Evolutionary conservation across 1,140 invertebrate species (phyloP).

Genomic region (Aricia agestis): DNA sequence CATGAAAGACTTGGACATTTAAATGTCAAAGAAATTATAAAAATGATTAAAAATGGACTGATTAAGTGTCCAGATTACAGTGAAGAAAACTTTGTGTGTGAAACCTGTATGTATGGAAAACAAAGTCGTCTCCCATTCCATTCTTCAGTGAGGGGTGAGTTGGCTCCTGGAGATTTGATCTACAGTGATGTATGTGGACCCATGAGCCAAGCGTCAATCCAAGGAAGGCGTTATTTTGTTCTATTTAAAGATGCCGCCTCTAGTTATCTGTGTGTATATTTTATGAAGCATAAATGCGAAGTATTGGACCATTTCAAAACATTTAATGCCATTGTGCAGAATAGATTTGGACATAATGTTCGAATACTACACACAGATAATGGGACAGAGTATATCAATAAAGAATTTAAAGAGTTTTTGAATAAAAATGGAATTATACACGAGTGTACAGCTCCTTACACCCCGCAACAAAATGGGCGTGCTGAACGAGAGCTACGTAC

Average conservation of each 20-base stretch:
- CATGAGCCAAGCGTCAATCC: slow-evolving; percentile 37
- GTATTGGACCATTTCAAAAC: slow-evolving; percentile 44
- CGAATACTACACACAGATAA: slow-evolving; percentile 50
- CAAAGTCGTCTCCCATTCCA: slow-evolving; percentile 39
- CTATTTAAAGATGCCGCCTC: slow-evolving; percentile 61
- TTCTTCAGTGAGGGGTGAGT: slow-evolving; percentile 27
- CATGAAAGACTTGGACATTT: slow-evolving; percentile 41
- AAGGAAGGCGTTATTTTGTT: slow-evolving; percentile 55
- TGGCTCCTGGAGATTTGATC: slow-evolving; percentile 48
- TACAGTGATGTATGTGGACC: slow-evolving; percentile 33
- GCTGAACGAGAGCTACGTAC: slow-evolving; percentile 56
- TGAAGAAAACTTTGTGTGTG: slow-evolving; percentile 44
- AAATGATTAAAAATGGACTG: slow-evolving; percentile 27
- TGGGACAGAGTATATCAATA: slow-evolving; percentile 53
- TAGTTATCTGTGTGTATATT: slow-evolving; percentile 57
- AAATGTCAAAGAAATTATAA: slow-evolving; percentile 39
- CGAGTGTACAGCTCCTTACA: slow-evolving; percentile 43
- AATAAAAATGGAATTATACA: slow-evolving; percentile 42
- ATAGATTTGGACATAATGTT: slow-evolving; percentile 39
- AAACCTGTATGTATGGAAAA: slow-evolving; percentile 53
- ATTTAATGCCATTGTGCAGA: slow-evolving; percentile 42
- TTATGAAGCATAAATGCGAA: slow-evolving; percentile 59
- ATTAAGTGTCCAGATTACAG: slow-evolving; percentile 21
- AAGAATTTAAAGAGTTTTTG: slow-evolving; percentile 38
- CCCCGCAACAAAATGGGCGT: slow-evolving; percentile 61